Percentiles rank a stretch among this genome's conserved stretches.
Evolutionary conservation across 2,797 vertebrate species (phyloP).

Genomic region (Thamnophis elegans): DNA sequence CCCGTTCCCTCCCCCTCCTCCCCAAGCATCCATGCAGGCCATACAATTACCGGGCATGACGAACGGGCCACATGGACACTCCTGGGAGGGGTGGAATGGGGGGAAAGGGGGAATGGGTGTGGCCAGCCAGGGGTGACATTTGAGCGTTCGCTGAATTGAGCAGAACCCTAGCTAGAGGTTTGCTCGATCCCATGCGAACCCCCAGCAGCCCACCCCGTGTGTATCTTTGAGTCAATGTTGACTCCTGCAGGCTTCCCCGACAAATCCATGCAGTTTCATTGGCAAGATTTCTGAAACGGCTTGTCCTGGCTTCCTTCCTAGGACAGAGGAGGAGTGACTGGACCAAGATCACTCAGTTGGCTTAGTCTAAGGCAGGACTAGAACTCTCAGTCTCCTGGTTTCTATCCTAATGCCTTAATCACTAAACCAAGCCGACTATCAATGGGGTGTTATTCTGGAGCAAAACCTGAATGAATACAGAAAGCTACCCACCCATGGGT

Average conservation of each 20-base stretch:
- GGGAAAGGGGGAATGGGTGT: too few relatives aligned
- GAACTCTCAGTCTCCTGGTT: not conserved
- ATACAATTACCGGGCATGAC: too few relatives aligned
- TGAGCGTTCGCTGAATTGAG: too few relatives aligned
- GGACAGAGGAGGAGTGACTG: not conserved
- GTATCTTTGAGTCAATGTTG: not conserved
- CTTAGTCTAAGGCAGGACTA: not conserved
- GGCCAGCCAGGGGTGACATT: too few relatives aligned
- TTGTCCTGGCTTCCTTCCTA: not conserved
- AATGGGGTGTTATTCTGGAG: not conserved
- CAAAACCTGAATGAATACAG: not conserved
- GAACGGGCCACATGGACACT: too few relatives aligned
- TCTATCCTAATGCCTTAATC: not conserved
- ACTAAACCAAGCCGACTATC: not conserved
- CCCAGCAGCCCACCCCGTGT: too few relatives aligned
- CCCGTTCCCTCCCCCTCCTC: too few relatives aligned
- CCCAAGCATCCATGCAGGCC: too few relatives aligned
- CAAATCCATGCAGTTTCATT: not conserved
- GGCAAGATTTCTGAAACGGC: not conserved
- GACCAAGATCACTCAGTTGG: not conserved
- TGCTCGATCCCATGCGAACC: too few relatives aligned
- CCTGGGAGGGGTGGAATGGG: too few relatives aligned
- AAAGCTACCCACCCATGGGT: not conserved
- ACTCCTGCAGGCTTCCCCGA: not conserved
- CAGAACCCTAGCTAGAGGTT: too few relatives aligned